These are phyloP conservation scores for Graphium colonna DNA, from an alignment of 2,888 invertebrate species.

Conservation along the genomic window DNA sequence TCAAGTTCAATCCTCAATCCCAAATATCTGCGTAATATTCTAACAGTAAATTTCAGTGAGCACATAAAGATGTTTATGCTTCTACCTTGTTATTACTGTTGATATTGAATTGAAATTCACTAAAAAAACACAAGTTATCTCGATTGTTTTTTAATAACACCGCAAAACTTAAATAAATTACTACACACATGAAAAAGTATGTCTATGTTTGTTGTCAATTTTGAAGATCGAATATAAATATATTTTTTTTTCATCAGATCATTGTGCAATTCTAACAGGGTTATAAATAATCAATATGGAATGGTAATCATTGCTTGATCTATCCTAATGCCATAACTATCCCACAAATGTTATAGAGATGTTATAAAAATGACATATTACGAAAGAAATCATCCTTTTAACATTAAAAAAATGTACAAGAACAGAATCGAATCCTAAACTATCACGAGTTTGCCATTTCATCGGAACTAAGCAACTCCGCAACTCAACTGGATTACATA, in stretches of 20 bases:
- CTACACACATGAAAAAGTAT: too few relatives aligned
- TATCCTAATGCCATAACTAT: not conserved
- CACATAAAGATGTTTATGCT: too few relatives aligned
- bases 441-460: conserved; percentile 22
- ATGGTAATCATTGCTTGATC: not conserved
- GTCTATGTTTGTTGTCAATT: too few relatives aligned
- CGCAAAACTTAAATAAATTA: too few relatives aligned
- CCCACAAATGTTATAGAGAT: not conserved
- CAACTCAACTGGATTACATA: conserved; percentile 14
- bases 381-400: not conserved
- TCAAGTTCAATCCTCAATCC: too few relatives aligned
- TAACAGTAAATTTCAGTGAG: too few relatives aligned
- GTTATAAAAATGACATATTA: not conserved
- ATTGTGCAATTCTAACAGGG: not conserved
- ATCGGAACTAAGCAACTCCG: not conserved
- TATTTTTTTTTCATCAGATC: not conserved
- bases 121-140: too few relatives aligned
- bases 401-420: conserved; percentile 10
- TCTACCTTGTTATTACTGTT: too few relatives aligned
- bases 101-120: too few relatives aligned
- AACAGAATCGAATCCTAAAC: conserved; percentile 7
- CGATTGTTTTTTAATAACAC: too few relatives aligned
- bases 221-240: too few relatives aligned
- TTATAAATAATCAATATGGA: not conserved
- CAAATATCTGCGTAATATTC: too few relatives aligned